Percentiles rank a stretch among this genome's conserved stretches.
Conservation (phyloP, 2,888 invertebrate species). For the Lucinisca nassula region DNA sequence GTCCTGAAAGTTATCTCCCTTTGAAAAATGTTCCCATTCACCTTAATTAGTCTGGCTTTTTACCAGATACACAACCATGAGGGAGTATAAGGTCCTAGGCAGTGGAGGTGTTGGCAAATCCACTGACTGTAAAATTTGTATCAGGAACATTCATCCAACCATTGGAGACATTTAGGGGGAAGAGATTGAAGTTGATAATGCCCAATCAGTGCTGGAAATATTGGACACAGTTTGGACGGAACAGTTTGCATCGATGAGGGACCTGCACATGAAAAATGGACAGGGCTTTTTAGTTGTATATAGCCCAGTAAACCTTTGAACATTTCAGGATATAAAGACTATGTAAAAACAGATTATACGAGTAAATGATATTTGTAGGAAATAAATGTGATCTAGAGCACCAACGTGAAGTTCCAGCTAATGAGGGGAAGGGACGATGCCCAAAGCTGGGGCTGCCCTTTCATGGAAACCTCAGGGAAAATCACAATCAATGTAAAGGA, state of each 20-base stretch:
- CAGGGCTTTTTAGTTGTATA: slow-evolving; percentile 93
- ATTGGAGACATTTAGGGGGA: slow-evolving; percentile 99
- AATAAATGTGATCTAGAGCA: slow-evolving; percentile 99
- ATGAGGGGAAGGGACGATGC: slow-evolving; percentile 97
- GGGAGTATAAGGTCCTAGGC: slow-evolving; percentile 99
- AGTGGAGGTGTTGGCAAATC: slow-evolving; percentile 99
- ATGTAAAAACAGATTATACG: slow-evolving; percentile 99
- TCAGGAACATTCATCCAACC: slow-evolving; percentile 99
- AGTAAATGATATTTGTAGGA: too few relatives aligned
- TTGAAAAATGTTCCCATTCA: too few relatives aligned
- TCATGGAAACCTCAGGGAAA: slow-evolving; percentile 99
- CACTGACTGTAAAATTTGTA: slow-evolving; percentile 99
- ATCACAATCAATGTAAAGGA: slow-evolving; percentile 99
- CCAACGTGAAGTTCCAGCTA: slow-evolving; percentile 97
- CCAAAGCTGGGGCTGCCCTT: slow-evolving; percentile 98
- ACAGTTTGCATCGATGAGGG: slow-evolving; percentile 99
- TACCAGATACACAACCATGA: slow-evolving; percentile 81
- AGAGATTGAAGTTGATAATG: slow-evolving; percentile 99
- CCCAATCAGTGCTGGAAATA: slow-evolving; percentile 99
- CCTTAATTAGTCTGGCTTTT: too few relatives aligned
- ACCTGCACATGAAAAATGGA: slow-evolving; percentile 99
- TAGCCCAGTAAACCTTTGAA: slow-evolving; percentile 99
- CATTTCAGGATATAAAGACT: slow-evolving; percentile 99
- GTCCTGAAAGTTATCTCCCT: too few relatives aligned
- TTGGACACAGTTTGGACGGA: slow-evolving; percentile 99